Base-by-base conservation (phyloP, 1,140 invertebrate species). In the Polyergus mexicanus region DNA sequence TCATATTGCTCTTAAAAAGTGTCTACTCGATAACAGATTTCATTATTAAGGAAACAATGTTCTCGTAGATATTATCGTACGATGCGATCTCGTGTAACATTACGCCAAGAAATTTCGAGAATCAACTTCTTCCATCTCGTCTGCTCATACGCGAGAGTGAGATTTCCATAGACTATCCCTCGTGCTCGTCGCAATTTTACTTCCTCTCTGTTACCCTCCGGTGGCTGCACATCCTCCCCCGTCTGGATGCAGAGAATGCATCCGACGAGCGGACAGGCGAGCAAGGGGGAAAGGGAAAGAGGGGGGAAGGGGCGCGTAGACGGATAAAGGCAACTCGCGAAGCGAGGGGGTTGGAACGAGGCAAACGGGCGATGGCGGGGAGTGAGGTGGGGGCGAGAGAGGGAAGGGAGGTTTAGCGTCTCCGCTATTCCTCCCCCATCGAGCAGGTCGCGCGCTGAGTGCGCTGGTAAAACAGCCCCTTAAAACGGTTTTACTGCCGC, bases 401-500 rank as follows among this genome's bases (percentile, higher is more conserved):
- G 28, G 72, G 28, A 38, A 25, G 35, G 54, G 54, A 54, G 78
- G 78, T 83, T 81, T 83, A 83, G 68, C 78, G 78, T 72, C 78
- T 83, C 78, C 68, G 78, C 78, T 83, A 62, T 83, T 72, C 83
- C 86, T 88, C 85, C 72, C 84, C 88, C 84, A 84, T 87, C 88
- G 89, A 85, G 68, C 88, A 75, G 86, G 89, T 88, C 88, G 87
- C 86, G 88, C 86, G 86, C 89, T 92, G 92, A 94, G 94, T 94
- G 91, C 93, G 92, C 93, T 91, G 93, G 92, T 94, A 94, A 94
- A 95, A 94, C 94, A 94, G 93, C 94, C 94, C 94, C 94, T 94
- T 95, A 94, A 94, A 95, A 95, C 92, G 92, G 92, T 94, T 95
- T 95, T 95, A 94, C 93, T 93, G 92, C 92, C 92, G 92, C 92